Evolutionary conservation across 2,797 vertebrate genomes (phyloP).

Genomic region (Phylloscopus collybita): DNA sequence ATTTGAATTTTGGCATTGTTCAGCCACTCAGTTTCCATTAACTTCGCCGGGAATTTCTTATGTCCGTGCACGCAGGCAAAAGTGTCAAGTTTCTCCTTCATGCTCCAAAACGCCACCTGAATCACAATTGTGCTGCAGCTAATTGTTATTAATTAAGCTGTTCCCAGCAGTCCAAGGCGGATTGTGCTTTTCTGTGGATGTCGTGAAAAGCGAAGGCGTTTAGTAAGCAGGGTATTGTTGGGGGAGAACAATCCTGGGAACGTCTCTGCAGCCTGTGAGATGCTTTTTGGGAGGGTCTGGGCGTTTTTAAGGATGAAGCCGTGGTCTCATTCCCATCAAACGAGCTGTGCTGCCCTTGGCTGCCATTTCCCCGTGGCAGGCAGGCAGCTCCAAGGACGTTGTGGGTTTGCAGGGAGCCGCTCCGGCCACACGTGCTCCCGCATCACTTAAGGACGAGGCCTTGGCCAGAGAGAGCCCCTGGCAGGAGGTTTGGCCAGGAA

Average conservation of each 20-base stretch:
- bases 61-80: constrained; percentile 44
- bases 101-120: constrained; percentile 70
- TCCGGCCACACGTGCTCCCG: constrained; percentile 12
- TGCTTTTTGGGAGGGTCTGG: neutral
- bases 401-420: constrained; percentile 30
- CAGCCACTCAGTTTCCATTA: constrained; percentile 77
- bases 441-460: constrained; percentile 46
- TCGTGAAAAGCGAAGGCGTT: constrained; percentile 26
- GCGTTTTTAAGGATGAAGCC: neutral
- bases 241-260: constrained; percentile 42
- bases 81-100: constrained; percentile 81
- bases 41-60: constrained; percentile 72
- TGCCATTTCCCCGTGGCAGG: constrained; percentile 54
- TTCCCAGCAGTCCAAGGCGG: constrained; percentile 38
- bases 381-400: constrained; percentile 66
- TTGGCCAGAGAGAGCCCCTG: neutral
- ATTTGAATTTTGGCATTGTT: constrained; percentile 71
- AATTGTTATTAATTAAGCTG: constrained; percentile 81
- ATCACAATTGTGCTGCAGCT: constrained; percentile 61
- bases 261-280: neutral
- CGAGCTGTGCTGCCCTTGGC: constrained; percentile 75
- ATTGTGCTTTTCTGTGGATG: constrained; percentile 6
- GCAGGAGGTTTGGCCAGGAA: neutral
- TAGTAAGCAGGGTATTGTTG: neutral
- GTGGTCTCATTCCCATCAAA: constrained; percentile 61